Base-by-base conservation (phyloP, 2,888 invertebrate genomes). In the Panzeria rudis region DNA sequence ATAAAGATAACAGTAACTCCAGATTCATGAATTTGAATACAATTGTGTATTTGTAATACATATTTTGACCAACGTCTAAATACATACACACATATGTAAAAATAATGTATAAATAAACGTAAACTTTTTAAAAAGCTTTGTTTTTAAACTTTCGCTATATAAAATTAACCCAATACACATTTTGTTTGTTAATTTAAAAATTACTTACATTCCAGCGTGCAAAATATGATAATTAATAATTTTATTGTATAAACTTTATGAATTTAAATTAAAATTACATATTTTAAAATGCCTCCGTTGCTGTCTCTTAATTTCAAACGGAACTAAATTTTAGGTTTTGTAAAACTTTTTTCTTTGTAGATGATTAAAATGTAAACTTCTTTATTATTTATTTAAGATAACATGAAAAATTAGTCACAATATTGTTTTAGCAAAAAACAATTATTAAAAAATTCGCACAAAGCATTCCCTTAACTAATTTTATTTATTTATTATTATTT, bases 181-280 rank as follows among this genome's bases (percentile, higher is more conserved):
- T 61, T 59, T 25, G 15, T 38, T 47, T n/a, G 68, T 82, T 83
- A 77, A 69, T 72, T 81, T 79, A 69, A 66, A 69, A 84, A 87
- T 87, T 84, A 87, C 86, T 87, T 88, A 87, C 88, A 89, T 89
- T 88, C 87, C 89, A 88, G 88, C 89, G 89, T 89, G 88, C 89
- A 89, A 86, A 85, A 86, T 86, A 84, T 73, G 15, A 61, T 32
- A 72, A 9, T 52, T 35, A 50, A 44, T 72, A 59, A 50, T 38
- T 47, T 38, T 32, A 7, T 61, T 32, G 20, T 72, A 11, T 61
- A 32, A 44, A 47, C 4, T 72, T 61, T 61, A 61, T 9, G 11
- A 56, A 38, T 68, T 35, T 64, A 35, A 23, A 56, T 71, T 59
- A 23, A 23, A 76, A 52, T 29, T 13, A 5, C 2, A 29, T n/a